Evolutionary conservation across 2,797 vertebrate species (phyloP).

Genomic region (Pygocentrus nattereri): DNA sequence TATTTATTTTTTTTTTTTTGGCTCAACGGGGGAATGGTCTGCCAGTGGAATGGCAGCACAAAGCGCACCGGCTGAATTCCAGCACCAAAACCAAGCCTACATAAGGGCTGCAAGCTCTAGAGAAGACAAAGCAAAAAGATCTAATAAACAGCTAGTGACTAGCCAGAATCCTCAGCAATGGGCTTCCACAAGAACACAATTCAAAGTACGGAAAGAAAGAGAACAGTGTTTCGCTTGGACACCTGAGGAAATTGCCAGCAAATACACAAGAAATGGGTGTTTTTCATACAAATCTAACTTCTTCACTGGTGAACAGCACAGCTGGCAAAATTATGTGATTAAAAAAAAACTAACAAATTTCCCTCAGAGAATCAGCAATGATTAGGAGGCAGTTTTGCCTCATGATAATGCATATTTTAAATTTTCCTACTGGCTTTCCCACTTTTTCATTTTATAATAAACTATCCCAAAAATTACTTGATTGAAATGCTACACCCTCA

Average conservation of each 20-base stretch:
- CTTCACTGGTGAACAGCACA: background rate
- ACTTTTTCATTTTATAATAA: no score
- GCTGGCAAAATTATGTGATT: background rate
- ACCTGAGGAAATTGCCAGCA: background rate
- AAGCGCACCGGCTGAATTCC: constrained; percentile 47
- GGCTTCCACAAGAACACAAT: background rate
- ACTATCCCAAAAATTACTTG: no score
- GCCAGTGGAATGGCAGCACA: constrained; percentile 45
- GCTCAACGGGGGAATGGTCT: constrained; percentile 49
- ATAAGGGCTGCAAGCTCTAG: constrained; percentile 20
- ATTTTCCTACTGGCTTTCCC: no score
- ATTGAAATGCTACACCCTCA: no score
- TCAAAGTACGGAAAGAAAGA: background rate
- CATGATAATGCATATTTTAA: no score
- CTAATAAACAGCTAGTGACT: constrained; percentile 43
- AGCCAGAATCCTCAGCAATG: background rate
- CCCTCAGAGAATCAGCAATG: no score
- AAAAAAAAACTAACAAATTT: no score
- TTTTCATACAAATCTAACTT: background rate
- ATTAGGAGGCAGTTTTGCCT: no score
- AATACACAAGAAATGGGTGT: background rate
- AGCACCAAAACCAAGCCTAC: constrained; percentile 33
- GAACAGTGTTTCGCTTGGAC: background rate
- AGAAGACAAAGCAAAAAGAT: constrained; percentile 43
- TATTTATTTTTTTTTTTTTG: constrained; percentile 44